A percentile compares a stretch with the other conserved stretches of the same genome.
Conservation (phyloP, 2,797 vertebrate genomes). For the Rhinogobio ventralis region DNA sequence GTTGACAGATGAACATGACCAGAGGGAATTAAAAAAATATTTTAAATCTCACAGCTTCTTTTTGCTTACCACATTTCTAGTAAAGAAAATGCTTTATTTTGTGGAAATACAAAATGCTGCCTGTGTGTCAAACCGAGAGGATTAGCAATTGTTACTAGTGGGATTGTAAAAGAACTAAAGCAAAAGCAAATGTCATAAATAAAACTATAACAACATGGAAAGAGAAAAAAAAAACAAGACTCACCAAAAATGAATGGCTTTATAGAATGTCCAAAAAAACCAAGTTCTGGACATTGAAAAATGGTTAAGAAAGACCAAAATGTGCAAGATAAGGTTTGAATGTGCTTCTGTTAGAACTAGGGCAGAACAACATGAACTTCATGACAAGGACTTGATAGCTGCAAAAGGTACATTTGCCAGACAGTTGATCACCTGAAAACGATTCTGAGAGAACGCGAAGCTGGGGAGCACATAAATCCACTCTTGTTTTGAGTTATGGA, state of each 20-base stretch:
- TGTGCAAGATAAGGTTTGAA: not conserved
- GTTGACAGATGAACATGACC: conserved; percentile 32
- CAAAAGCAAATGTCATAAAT: not conserved
- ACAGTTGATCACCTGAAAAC: conserved; percentile 15
- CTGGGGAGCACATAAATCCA: conserved; percentile 27
- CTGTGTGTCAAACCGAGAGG: not conserved
- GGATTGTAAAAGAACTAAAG: not conserved
- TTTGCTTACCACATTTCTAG: not conserved
- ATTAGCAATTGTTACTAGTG: too few relatives aligned
- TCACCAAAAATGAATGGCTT: not conserved
- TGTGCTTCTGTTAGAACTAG: conserved; percentile 2
- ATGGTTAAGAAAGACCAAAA: not conserved
- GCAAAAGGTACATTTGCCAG: not conserved
- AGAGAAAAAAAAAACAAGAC: not conserved
- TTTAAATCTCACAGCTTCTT: conserved; percentile 15
- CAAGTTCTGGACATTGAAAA: conserved; percentile 2
- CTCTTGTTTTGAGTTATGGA: conserved; percentile 24
- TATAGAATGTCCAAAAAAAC: not conserved
- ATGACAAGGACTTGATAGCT: not conserved
- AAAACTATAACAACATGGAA: not conserved
- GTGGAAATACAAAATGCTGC: not conserved
- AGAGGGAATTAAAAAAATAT: not conserved
- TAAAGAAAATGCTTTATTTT: conserved; percentile 6
- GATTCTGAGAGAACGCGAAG: conserved; percentile 1
- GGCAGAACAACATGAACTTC: not conserved